A percentile compares a stretch with the other conserved stretches of the same genome.
These are phyloP conservation scores for Delphinus delphis DNA, from an alignment of 2,113 vertebrate species.

Conservation along the genomic window DNA sequence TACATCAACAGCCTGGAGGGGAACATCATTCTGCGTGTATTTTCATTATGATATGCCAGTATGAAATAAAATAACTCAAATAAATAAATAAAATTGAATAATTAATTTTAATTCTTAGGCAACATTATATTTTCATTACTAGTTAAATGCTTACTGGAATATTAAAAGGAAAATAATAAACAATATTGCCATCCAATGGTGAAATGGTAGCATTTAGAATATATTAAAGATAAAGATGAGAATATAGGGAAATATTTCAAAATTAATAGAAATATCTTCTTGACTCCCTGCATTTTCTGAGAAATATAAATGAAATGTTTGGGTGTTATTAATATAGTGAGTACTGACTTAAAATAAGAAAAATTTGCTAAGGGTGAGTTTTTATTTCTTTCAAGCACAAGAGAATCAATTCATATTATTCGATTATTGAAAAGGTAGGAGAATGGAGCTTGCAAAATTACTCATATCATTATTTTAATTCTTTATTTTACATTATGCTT, in stretches of 20 bases:
- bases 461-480: background rate
- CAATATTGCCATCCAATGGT: constrained; percentile 64
- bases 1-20: background rate
- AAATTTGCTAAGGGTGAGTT: background rate
- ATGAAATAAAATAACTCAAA: background rate
- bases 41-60: background rate
- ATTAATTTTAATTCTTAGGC: background rate
- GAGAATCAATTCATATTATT: background rate
- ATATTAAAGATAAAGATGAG: background rate
- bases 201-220: constrained; percentile 37
- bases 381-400: background rate
- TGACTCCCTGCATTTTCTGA: background rate
- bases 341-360: background rate
- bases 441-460: background rate
- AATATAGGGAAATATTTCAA: background rate
- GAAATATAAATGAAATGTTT: background rate
- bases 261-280: background rate
- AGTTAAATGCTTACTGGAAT: background rate
- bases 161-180: constrained; percentile 41
- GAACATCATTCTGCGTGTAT: background rate
- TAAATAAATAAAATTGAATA: background rate
- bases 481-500: background rate
- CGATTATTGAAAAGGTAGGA: background rate
- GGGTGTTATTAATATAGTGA: background rate
- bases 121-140: background rate